Percentiles rank a stretch among this genome's conserved stretches.
These are phyloP conservation scores for Jacana jacana DNA, from an alignment of 2,113 vertebrate genomes.

Conservation along the genomic window DNA sequence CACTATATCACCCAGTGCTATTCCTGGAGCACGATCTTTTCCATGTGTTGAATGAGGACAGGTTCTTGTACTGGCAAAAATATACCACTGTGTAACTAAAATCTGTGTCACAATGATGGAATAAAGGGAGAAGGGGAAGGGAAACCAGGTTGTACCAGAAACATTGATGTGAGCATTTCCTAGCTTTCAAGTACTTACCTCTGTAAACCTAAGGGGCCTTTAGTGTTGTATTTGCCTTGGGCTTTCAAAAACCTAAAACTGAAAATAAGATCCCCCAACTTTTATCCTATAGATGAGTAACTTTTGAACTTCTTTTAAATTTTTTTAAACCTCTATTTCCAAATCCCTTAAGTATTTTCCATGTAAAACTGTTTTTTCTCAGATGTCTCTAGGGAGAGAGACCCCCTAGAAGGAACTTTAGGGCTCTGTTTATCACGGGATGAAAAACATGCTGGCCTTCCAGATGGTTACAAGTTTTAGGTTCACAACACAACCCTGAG, in stretches of 20 bases:
- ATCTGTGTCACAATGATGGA: neutral
- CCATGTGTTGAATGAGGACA: neutral
- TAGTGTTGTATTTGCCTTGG: neutral
- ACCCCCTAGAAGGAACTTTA: neutral
- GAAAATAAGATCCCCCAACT: neutral
- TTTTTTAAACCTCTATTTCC: neutral
- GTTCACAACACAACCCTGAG: neutral
- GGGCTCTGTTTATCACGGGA: neutral
- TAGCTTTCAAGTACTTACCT: neutral
- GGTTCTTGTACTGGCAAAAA: neutral
- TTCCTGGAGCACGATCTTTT: neutral
- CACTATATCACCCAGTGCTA: neutral
- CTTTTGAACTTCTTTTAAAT: neutral
- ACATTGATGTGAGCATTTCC: neutral
- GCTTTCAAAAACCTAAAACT: neutral
- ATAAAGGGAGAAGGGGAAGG: neutral
- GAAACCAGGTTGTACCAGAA: neutral
- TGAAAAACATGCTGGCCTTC: neutral
- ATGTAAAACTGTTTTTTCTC: neutral
- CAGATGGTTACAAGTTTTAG: neutral
- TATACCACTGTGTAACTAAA: neutral
- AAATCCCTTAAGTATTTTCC: neutral
- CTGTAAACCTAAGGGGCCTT: neutral
- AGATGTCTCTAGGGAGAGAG: neutral
- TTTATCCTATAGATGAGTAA: neutral